phyloP scores from a whole-genome alignment of 2,797 vertebrate species.

The Heliangelus exortis region DNA sequence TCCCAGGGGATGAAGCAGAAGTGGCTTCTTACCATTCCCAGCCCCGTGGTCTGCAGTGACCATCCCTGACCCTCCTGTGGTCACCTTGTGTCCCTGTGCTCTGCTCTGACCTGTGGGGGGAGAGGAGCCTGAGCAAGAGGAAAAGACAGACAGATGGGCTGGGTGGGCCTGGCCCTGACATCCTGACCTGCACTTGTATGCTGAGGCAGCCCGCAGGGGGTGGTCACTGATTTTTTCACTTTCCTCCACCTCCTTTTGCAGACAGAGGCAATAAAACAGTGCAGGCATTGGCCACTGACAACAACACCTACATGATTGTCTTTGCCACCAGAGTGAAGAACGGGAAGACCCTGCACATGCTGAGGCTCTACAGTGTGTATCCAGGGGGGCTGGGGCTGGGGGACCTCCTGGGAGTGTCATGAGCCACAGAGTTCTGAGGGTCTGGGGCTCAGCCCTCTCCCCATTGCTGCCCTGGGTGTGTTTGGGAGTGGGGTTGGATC shows the following conservation, averaged over 20 bases:
- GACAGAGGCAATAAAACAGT: not conserved
- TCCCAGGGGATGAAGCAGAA: not conserved
- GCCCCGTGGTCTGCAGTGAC: not conserved
- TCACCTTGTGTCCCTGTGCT: not conserved
- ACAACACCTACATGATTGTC: not conserved
- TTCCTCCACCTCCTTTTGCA: not conserved
- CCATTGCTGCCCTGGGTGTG: not conserved
- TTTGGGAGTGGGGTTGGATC: rapidly evolving
- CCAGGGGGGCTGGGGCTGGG: not conserved
- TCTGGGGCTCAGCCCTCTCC: not conserved
- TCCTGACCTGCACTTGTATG: not conserved
- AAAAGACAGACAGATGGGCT: not conserved
- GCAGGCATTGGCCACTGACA: not conserved
- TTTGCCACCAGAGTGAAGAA: constrained; percentile 4
- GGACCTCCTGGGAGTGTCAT: too few relatives aligned
- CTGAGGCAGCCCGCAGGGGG: not conserved
- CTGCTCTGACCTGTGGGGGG: not conserved
- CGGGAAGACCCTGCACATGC: not conserved
- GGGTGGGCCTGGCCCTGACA: not conserved
- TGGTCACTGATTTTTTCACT: rapidly evolving
- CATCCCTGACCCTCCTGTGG: not conserved
- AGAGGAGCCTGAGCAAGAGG: not conserved
- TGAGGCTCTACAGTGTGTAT: constrained; percentile 62
- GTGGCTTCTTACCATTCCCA: not conserved
- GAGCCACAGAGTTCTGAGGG: not conserved